Evolutionary conservation across 2,797 vertebrate genomes (phyloP).

Genomic region (Paratrypauchen microcephalus): DNA sequence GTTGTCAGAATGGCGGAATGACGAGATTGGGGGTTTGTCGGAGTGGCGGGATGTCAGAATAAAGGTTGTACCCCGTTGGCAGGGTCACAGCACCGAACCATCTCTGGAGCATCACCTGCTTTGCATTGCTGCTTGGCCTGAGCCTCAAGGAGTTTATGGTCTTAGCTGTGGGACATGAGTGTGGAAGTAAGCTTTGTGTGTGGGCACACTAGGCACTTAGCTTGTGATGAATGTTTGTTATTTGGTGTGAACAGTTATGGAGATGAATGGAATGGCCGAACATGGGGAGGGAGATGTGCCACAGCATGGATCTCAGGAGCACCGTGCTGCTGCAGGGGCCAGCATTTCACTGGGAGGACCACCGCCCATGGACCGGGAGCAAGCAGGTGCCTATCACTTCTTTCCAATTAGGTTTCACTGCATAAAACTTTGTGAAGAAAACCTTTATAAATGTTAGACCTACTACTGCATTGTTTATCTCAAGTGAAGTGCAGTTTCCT

Average conservation of each 20-base stretch:
- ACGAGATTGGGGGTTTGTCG: no score
- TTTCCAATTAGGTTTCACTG: background rate
- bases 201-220: background rate
- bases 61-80: no score
- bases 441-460: background rate
- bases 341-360: conserved; percentile 64
- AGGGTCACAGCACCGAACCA: no score
- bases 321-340: conserved; percentile 62
- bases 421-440: background rate
- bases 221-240: background rate
- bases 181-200: background rate
- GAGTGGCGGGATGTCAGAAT: no score
- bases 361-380: conserved; percentile 87
- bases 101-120: no score
- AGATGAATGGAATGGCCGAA: conserved; percentile 87
- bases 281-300: conserved; percentile 83
- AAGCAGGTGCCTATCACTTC: conserved; percentile 82
- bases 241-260: conserved; percentile 64
- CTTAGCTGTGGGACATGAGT: no score
- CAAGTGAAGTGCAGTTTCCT: background rate
- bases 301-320: conserved; percentile 43
- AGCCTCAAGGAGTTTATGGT: no score
- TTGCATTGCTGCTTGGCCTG: no score
- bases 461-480: background rate
- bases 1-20: no score